phyloP scores from a whole-genome alignment of 2,113 vertebrate species.

The Carollia perspicillata region DNA sequence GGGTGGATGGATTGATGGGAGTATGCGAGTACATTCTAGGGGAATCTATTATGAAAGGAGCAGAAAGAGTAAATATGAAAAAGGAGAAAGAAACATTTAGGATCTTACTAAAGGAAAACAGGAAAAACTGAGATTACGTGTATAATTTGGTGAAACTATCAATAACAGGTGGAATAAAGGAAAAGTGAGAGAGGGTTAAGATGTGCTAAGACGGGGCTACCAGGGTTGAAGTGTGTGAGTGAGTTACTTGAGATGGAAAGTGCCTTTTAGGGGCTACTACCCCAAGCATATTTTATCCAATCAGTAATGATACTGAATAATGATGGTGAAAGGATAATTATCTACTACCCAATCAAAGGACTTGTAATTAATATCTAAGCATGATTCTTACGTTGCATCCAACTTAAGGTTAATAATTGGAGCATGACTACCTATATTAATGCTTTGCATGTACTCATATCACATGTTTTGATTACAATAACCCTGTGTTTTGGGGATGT shows the following conservation, averaged over 20 bases:
- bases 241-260: not conserved
- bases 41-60: not conserved
- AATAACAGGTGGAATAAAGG: not conserved
- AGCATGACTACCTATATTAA: not conserved
- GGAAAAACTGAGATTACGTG: not conserved
- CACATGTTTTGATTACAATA: not conserved
- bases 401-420: not conserved
- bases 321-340: not conserved
- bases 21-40: not conserved
- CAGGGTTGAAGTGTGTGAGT: not conserved
- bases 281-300: not conserved
- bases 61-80: not conserved
- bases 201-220: not conserved
- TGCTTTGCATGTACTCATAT: not conserved
- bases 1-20: not conserved
- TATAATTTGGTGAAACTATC: not conserved
- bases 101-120: not conserved
- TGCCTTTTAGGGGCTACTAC: not conserved
- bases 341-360: not conserved
- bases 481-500: not conserved
- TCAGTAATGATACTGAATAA: not conserved
- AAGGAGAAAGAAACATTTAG: not conserved
- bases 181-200: not conserved
- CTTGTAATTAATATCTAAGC: slow-evolving; percentile 8
- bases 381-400: not conserved